These are phyloP conservation scores for Clavelina lepadiformis DNA, from an alignment of 23 tunicate species.

Conservation along the genomic window DNA sequence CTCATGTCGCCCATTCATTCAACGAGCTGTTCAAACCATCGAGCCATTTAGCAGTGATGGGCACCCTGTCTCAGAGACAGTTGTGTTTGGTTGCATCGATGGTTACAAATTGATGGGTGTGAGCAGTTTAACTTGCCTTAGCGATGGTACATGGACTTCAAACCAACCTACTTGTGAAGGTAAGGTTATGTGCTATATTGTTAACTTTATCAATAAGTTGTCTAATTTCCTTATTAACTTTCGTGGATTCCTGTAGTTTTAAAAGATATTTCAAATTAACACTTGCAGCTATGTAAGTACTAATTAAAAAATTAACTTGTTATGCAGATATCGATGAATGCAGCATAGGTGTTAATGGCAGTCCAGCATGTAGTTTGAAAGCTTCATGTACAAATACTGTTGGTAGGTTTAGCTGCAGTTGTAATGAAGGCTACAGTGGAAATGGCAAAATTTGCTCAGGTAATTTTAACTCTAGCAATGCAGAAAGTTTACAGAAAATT, in stretches of 20 bases:
- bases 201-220: too few relatives aligned
- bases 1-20: slow-evolving; percentile 15
- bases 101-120: slow-evolving; percentile 27
- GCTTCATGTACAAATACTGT: slow-evolving; percentile 28
- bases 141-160: slow-evolving; percentile 15
- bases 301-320: too few relatives aligned
- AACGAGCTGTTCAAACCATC: background rate
- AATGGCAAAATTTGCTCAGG: slow-evolving; percentile 21
- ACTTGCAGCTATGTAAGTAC: too few relatives aligned
- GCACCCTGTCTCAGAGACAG: slow-evolving; percentile 7
- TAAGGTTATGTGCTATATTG: background rate
- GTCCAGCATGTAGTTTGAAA: slow-evolving; percentile 14
- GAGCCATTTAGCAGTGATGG: background rate
- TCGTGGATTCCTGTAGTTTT: too few relatives aligned
- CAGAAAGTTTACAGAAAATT: too few relatives aligned
- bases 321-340: slow-evolving; percentile 66
- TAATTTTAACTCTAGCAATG: background rate
- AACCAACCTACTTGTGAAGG: slow-evolving; percentile 31
- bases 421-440: slow-evolving; percentile 34
- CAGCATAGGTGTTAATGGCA: slow-evolving; percentile 6
- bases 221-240: too few relatives aligned
- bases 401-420: slow-evolving; percentile 46
- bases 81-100: slow-evolving; percentile 2
- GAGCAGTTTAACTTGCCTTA: background rate
- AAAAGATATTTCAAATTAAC: too few relatives aligned